Conservation (phyloP, 2,888 invertebrate species). For the Chrysolina americana region DNA sequence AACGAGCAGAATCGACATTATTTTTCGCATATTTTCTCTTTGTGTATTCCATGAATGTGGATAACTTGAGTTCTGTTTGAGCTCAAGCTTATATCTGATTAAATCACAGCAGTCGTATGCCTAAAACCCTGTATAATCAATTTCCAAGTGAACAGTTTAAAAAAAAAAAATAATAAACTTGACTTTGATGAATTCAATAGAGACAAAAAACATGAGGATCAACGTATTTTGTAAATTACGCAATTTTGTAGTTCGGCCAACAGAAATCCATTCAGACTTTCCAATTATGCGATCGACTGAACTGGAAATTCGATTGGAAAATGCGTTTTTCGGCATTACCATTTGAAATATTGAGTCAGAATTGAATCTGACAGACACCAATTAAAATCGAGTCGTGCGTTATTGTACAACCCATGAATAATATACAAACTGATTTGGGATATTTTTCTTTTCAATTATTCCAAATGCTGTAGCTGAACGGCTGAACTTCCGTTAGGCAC, state of each 20-base stretch:
- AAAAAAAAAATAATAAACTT: too few relatives aligned
- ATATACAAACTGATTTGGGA: not conserved
- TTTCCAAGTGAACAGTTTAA: too few relatives aligned
- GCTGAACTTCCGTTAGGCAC: too few relatives aligned
- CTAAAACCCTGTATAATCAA: too few relatives aligned
- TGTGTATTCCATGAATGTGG: too few relatives aligned
- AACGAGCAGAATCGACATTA: too few relatives aligned
- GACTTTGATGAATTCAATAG: too few relatives aligned
- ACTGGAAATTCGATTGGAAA: not conserved
- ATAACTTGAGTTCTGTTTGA: too few relatives aligned
- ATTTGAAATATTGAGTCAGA: constrained; percentile 5
- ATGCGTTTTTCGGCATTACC: not conserved
- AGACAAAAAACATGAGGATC: not conserved
- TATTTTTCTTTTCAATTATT: not conserved
- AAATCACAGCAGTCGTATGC: too few relatives aligned
- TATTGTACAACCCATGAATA: not conserved
- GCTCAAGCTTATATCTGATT: too few relatives aligned
- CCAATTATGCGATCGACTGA: not conserved
- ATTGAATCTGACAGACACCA: constrained; percentile 24
- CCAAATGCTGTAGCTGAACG: too few relatives aligned
- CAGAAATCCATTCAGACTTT: not conserved
- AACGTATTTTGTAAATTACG: not conserved
- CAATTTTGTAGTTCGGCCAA: not conserved
- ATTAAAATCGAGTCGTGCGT: constrained; percentile 5
- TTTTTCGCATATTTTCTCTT: too few relatives aligned